Evolutionary conservation across 2,797 vertebrate species (phyloP), one percentile per base, ranked within the genome.

Genomic region (Chloroceryle inda): DNA sequence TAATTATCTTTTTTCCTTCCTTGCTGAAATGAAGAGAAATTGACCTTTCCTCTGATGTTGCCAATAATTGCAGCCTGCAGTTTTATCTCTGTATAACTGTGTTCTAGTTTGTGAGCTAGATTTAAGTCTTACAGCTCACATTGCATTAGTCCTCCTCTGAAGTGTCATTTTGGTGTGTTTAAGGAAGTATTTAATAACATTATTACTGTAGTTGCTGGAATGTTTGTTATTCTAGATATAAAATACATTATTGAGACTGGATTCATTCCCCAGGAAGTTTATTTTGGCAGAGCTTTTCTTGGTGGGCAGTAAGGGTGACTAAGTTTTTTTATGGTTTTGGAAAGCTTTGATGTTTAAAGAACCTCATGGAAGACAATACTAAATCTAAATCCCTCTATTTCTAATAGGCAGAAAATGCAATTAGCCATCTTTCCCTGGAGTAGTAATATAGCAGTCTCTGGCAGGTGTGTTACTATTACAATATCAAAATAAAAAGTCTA

Each of bases 401-500:
- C 89, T 94, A 92, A 89, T 72, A 83, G 92, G 77, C 62, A 90
- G 83, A 77, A 92, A 92, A 91, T 74, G 58, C 81, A 92, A 96
- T 97, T 96, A 96, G 85, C 55, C 5, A 20, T 81, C 50, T 89
- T 96, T 92, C 91, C 90, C 91, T 81, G 42, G 74, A 92, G 91
- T 88, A 78, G 78, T 52, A 94, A 94, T 74, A 73, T 27, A 88
- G 61, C 5, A 27, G 66, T 63, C 64, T 94, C 74, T 63, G 93
- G 82, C 95, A 96, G 96, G 94, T 97, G 96, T 93, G 87, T 69
- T 84, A 68, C 82, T 72, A 83, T 81, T 91, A 62, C 72, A 80
- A 64, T 82, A 93, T 80, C 88, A 94, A 81, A 92, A 91, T 95
- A 94, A 95, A 88, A 94, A 96, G 88, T 93, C 81, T 91, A 94